phyloP scores from a whole-genome alignment of 2,113 vertebrate species.

The Ailuropoda melanoleuca region DNA sequence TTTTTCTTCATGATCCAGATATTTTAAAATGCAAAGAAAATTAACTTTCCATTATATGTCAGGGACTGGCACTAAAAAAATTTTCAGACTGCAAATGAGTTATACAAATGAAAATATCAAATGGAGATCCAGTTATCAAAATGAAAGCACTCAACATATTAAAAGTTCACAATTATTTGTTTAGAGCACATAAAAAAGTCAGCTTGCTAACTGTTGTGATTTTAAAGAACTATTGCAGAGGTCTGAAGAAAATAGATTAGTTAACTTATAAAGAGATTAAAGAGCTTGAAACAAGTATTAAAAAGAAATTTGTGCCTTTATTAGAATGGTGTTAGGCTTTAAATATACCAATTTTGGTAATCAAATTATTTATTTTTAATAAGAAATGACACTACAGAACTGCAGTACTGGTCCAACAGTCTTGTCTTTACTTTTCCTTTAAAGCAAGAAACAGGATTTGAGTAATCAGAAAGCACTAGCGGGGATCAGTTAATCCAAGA shows the following conservation, averaged over 20 bases:
- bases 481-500: constrained; percentile 87
- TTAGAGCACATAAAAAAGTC: constrained; percentile 81
- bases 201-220: constrained; percentile 78
- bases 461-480: constrained; percentile 89
- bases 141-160: constrained; percentile 81
- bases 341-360: constrained; percentile 93
- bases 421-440: constrained; percentile 86
- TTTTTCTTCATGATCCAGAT: constrained; percentile 83
- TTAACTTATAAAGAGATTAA: constrained; percentile 83
- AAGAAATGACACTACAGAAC: constrained; percentile 89
- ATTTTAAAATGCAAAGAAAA: constrained; percentile 81
- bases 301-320: constrained; percentile 96
- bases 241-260: constrained; percentile 80
- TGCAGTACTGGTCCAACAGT: constrained; percentile 94
- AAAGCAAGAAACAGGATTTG: constrained; percentile 86
- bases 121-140: constrained; percentile 81
- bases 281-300: constrained; percentile 88
- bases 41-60: constrained; percentile 77
- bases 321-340: constrained; percentile 95
- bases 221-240: constrained; percentile 78
- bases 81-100: constrained; percentile 79
- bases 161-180: constrained; percentile 81
- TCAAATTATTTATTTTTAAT: constrained; percentile 88
- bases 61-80: constrained; percentile 68
- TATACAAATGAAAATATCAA: constrained; percentile 82